A percentile compares a stretch with the other conserved stretches of the same genome.
Conservation (phyloP, 2,797 vertebrate species). For the Botia kubotai region DNA sequence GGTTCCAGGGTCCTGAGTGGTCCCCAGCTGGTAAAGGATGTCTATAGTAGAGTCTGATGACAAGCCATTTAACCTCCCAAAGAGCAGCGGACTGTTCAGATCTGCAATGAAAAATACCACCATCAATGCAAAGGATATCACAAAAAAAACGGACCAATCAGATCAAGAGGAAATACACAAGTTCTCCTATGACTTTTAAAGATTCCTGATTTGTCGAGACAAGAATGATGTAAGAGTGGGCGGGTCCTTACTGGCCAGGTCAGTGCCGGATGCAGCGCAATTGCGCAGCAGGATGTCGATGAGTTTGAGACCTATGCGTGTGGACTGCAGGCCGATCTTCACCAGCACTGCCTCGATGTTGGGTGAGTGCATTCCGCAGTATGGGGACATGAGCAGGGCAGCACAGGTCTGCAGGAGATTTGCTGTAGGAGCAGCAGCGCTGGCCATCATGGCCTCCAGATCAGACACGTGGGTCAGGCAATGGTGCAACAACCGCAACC, state of each 20-base stretch:
- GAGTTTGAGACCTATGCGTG: slow-evolving; percentile 92
- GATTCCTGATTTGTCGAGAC: neutral
- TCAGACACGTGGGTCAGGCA: slow-evolving; percentile 98
- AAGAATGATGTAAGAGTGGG: neutral
- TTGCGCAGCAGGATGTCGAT: slow-evolving; percentile 98
- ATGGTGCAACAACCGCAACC: slow-evolving; percentile 95
- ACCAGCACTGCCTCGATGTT: slow-evolving; percentile 98
- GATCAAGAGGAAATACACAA: neutral
- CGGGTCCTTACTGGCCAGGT: slow-evolving; percentile 86
- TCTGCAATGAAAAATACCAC: slow-evolving; percentile 73
- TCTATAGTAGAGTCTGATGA: slow-evolving; percentile 99
- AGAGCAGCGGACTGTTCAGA: slow-evolving; percentile 96
- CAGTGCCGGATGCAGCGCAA: slow-evolving; percentile 95
- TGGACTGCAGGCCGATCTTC: slow-evolving; percentile 97
- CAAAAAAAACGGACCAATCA: neutral
- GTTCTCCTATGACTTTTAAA: no score
- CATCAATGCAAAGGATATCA: neutral
- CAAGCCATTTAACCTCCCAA: slow-evolving; percentile 95
- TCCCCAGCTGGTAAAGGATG: slow-evolving; percentile 98
- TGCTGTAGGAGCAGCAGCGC: slow-evolving; percentile 95
- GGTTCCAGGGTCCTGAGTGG: slow-evolving; percentile 95
- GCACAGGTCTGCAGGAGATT: slow-evolving; percentile 97
- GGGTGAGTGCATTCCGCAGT: slow-evolving; percentile 99
- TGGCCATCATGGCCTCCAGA: slow-evolving; percentile 97
- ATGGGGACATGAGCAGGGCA: slow-evolving; percentile 96